Base-by-base conservation (phyloP, 2,888 invertebrate species). In the Drosophila suboccidentalis region DNA sequence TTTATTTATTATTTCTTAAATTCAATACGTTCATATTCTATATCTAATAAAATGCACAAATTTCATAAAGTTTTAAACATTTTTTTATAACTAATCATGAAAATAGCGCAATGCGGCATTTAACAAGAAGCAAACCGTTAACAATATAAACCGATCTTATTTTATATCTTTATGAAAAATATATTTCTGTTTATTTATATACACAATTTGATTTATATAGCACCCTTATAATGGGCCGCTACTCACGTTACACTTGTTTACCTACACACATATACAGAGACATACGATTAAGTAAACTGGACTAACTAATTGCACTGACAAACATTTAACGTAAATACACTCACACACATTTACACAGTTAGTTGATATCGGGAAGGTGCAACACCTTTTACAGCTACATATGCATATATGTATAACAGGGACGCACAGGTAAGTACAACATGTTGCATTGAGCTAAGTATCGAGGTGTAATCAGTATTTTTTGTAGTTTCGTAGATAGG, bases 1-100 rank as follows among this genome's bases (percentile, higher is more conserved):
- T 86, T 72, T 83, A 78, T 78, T 6, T 26, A 5, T 6, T 29
- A 8, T 29, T 62, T 51, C 69, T 70, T 78, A 78, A 70, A 75
- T 70, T 67, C 61, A 78, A 63, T 75, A 80, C 75, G 75, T 80
- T 80, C 78, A 78, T 53, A 67, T 49, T 65, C 60, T 71, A 51
- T 67, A 47, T 57, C 71, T 80, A 78, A 64, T 81, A 78, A 86
- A 86, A 84, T 84, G 84, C 84, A 78, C 65, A 70, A 66, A 71
- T 72, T 62, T 49, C 36, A 41, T 54, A 58, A 66, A 46, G 15
- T 67, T 53, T 43, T 39, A 62, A 32, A 61, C 47, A 57, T 43
- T 66, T 63, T 63, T 44, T 54, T 73, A 64, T 65, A 74, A 80
- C 62, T 72, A 63, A 71, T 65, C 26, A 55, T 58, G 41, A 74